phyloP scores from a whole-genome alignment of 2,797 vertebrate genomes.

The Aplochiton taeniatus region DNA sequence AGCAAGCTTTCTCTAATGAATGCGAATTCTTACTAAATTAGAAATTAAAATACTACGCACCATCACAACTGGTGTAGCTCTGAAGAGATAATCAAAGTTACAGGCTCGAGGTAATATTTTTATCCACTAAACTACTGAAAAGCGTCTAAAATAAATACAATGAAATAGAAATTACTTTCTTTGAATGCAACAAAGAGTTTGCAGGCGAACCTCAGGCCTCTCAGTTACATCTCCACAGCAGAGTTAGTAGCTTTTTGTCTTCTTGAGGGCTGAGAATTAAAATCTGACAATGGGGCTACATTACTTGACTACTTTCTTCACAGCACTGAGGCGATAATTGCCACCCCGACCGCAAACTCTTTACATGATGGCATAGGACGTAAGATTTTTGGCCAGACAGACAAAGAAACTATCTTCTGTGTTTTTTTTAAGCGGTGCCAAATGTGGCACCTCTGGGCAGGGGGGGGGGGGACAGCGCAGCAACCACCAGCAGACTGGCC shows the following conservation, averaged over 20 bases:
- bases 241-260: slow-evolving; percentile 59
- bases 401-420: slow-evolving; percentile 9
- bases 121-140: too few relatives aligned
- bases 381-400: slow-evolving; percentile 48
- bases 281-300: slow-evolving; percentile 64
- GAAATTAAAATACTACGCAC: too few relatives aligned
- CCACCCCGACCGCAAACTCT: slow-evolving; percentile 11
- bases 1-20: too few relatives aligned
- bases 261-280: slow-evolving; percentile 68
- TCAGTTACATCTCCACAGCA: slow-evolving; percentile 51
- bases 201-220: slow-evolving; percentile 57
- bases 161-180: background rate
- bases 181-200: slow-evolving; percentile 2
- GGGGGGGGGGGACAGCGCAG: slow-evolving; percentile 36
- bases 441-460: slow-evolving; percentile 6
- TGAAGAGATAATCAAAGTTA: too few relatives aligned
- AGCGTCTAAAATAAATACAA: too few relatives aligned
- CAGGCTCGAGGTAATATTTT: too few relatives aligned
- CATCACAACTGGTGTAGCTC: too few relatives aligned
- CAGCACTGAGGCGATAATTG: slow-evolving; percentile 61
- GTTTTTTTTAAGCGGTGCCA: background rate
- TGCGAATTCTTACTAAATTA: too few relatives aligned
- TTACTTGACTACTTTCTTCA: slow-evolving; percentile 55
- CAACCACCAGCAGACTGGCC: slow-evolving; percentile 36
- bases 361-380: slow-evolving; percentile 60